phyloP scores from a whole-genome alignment of 1,140 invertebrate species.

The Neodiprion fabricii region DNA sequence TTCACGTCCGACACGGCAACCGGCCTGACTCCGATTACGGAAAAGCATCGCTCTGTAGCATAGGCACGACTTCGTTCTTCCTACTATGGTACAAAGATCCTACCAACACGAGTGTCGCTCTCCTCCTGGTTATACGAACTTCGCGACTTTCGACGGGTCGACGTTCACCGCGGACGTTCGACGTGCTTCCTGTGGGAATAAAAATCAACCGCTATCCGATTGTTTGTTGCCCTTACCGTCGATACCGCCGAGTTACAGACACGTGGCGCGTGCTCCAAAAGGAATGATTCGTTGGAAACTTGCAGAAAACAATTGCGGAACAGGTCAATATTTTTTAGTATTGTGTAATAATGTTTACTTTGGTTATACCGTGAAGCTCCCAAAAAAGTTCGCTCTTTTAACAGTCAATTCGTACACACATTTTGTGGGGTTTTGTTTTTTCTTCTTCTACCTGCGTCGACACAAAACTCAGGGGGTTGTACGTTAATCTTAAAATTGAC shows the following conservation, averaged over 20 bases:
- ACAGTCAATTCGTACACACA: too few species aligned
- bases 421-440: too few species aligned
- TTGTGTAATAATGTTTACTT: too few species aligned
- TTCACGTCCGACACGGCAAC: neutral
- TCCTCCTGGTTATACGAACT: neutral
- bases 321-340: too few species aligned
- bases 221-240: neutral
- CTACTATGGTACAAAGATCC: neutral
- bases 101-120: neutral
- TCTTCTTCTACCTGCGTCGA: too few species aligned
- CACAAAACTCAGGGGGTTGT: too few species aligned
- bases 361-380: too few species aligned
- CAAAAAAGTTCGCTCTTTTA: too few species aligned
- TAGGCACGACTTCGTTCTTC: neutral
- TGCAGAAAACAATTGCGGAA: too few species aligned
- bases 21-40: slow-evolving; percentile 2
- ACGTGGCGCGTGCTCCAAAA: neutral
- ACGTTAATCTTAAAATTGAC: too few species aligned
- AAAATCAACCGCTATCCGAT: neutral
- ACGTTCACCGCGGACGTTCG: neutral
- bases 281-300: too few species aligned
- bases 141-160: neutral
- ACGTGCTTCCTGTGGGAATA: neutral
- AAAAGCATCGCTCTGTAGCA: neutral
- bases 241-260: neutral